These are phyloP conservation scores for Heterochromis multidens DNA, from an alignment of 2,113 vertebrate species.

Conservation along the genomic window DNA sequence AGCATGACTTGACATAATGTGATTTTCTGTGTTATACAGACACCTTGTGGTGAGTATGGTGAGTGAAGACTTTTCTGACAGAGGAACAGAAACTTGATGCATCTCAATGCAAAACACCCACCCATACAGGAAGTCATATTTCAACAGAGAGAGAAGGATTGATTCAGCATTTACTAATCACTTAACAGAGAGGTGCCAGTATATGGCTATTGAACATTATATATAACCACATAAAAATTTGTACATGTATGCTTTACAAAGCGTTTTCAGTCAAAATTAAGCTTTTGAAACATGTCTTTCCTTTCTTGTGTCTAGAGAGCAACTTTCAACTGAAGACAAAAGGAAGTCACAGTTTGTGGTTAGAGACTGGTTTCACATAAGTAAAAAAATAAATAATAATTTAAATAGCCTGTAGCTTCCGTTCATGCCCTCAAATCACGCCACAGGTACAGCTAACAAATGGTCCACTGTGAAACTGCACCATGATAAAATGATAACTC, in stretches of 20 bases:
- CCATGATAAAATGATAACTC: not conserved
- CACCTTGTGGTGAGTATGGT: not conserved
- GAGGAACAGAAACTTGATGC: not conserved
- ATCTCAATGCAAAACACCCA: not conserved
- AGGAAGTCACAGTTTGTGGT: not conserved
- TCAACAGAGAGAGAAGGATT: not conserved
- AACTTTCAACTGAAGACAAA: not conserved
- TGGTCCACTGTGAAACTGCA: not conserved
- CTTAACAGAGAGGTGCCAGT: accelerated
- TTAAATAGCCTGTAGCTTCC: not conserved
- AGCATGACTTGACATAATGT: not conserved
- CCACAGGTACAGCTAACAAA: not conserved
- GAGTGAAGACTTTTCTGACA: not conserved
- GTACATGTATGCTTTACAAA: not conserved
- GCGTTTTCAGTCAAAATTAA: not conserved
- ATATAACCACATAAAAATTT: too few species aligned
- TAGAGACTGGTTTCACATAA: not conserved
- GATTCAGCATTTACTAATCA: too few species aligned
- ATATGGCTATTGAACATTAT: not conserved
- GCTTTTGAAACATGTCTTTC: not conserved
- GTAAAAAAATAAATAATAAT: not conserved
- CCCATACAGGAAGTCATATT: not conserved
- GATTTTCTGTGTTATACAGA: not conserved
- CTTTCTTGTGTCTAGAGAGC: not conserved
- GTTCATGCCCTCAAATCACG: not conserved